These are phyloP conservation scores for Drosophila arawakana DNA, from an alignment of 1,140 invertebrate genomes.

Conservation along the genomic window DNA sequence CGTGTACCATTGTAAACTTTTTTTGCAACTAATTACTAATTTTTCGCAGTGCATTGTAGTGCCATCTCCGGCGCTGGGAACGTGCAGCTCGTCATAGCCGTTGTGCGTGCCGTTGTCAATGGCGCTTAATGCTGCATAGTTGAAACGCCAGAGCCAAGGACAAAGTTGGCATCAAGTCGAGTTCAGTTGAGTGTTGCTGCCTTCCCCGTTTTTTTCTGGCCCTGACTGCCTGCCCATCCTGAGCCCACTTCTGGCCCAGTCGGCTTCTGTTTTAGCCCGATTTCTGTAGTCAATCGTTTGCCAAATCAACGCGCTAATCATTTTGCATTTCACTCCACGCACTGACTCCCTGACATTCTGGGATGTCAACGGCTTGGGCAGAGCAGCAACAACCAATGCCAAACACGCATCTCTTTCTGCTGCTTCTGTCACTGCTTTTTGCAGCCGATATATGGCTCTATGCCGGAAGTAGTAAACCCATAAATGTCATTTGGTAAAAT, in stretches of 20 bases:
- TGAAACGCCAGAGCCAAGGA: slow-evolving; percentile 46
- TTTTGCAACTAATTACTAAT: background rate
- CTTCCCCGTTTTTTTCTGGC: background rate
- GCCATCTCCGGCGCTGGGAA: background rate
- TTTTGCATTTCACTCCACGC: slow-evolving; percentile 60
- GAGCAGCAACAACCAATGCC: background rate
- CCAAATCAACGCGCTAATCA: slow-evolving; percentile 80
- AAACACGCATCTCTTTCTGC: slow-evolving; percentile 14
- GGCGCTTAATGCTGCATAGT: slow-evolving; percentile 64
- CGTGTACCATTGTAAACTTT: no score
- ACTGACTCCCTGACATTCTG: slow-evolving; percentile 56
- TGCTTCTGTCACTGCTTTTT: slow-evolving; percentile 7
- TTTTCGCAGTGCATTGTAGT: slow-evolving; percentile 5
- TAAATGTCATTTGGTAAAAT: slow-evolving; percentile 35
- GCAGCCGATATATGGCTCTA: background rate
- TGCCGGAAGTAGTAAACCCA: slow-evolving; percentile 50
- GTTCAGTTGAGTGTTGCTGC: slow-evolving; percentile 18
- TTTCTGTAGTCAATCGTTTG: slow-evolving; percentile 55
- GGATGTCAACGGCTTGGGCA: slow-evolving; percentile 57
- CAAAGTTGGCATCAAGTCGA: slow-evolving; percentile 46
- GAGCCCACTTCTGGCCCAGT: background rate
- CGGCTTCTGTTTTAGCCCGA: slow-evolving; percentile 11
- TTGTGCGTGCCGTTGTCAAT: slow-evolving; percentile 71
- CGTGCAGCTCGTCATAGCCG: slow-evolving; percentile 22
- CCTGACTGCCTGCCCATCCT: background rate